Evolutionary conservation across 2,113 vertebrate genomes (phyloP), one percentile per base, ranked within the genome.

Genomic region (Thalassarche chlororhynchos): DNA sequence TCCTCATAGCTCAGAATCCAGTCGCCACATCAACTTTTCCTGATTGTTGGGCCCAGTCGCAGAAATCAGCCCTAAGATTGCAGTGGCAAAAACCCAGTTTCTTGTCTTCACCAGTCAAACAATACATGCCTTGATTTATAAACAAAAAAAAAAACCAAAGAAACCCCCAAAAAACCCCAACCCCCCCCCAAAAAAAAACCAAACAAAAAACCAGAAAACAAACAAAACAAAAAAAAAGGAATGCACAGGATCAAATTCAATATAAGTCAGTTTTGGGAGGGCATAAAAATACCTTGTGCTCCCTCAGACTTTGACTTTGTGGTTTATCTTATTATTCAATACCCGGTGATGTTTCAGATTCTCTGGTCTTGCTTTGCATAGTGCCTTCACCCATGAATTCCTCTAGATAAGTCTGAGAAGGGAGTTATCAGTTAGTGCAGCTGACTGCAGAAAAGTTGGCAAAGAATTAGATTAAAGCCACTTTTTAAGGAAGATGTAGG

Each of bases 321-420:
- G 54, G 17, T 91, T 95, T 87, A 80, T 91, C 66, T 85, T 76
- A 85, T 83, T 95, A 91, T 94, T 91, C 93, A 94, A 44, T 66
- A 93, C 29, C 18, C 34, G 16, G 26, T 80, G 81, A 95, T 83
- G 57, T 94, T 96, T 94, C 81, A 87, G 69, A 94, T 94, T 82
- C 61, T 86, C 77, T 65, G 74, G 57, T 69, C 81, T 91, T 93
- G 66, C 40, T 97, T 94, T 93, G 91, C 87, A 91, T 89, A 93
- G 58, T 20, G 28, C 74, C 95, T 89, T 97, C 95, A 96, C 68
- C 62, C 68, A 54, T 88, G 38, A 96, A 90, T 93, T 93, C 66
- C 31, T 94, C 85, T 85, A 93, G 84, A 95, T 91, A 94, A 91
- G 46, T 86, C 84, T 52, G 32, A 86, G 58, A 93, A 91, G 84